phyloP scores from a whole-genome alignment of 2,113 vertebrate genomes.

The Takifugu bimaculatus region DNA sequence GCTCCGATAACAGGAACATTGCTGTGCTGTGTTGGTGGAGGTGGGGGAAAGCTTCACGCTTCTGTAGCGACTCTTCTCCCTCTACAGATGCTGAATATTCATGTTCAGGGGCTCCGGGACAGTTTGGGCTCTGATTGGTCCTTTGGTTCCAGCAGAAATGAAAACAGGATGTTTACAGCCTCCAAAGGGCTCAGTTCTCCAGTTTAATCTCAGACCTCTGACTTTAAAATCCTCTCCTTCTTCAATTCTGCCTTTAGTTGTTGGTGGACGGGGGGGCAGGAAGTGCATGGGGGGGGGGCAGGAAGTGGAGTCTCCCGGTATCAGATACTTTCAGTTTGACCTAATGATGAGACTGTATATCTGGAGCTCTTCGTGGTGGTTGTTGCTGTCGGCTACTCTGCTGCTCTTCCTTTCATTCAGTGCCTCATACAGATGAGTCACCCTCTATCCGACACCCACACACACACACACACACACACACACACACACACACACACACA shows the following conservation, averaged over 20 bases:
- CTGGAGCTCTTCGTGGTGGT: too few species aligned
- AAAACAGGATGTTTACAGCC: constrained; percentile 44
- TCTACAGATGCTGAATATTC: constrained; percentile 44
- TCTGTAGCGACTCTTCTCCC: constrained; percentile 21
- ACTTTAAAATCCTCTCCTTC: too few species aligned
- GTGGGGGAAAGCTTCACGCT: constrained; percentile 19
- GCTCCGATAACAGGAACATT: constrained; percentile 22
- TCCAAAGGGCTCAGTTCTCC: constrained; percentile 12
- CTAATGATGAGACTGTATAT: too few species aligned
- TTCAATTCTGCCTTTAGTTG: too few species aligned
- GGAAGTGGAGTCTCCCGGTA: too few species aligned
- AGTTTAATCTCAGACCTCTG: too few species aligned
- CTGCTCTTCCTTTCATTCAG: constrained; percentile 27
- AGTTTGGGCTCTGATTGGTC: constrained; percentile 32
- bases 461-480: too few species aligned
- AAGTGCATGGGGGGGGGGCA: too few species aligned
- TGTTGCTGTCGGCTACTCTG: background rate
- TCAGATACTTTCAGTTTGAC: too few species aligned
- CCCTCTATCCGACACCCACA: constrained; percentile 7
- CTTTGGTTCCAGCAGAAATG: constrained; percentile 28
- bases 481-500: too few species aligned
- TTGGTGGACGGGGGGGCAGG: too few species aligned
- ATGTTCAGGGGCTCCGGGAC: constrained; percentile 29
- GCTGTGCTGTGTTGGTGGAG: background rate
- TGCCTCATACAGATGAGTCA: constrained; percentile 52